Evolutionary conservation across 2,888 invertebrate species (phyloP), one percentile per base, ranked within the genome.

Genomic region (Gerris lacustris): DNA sequence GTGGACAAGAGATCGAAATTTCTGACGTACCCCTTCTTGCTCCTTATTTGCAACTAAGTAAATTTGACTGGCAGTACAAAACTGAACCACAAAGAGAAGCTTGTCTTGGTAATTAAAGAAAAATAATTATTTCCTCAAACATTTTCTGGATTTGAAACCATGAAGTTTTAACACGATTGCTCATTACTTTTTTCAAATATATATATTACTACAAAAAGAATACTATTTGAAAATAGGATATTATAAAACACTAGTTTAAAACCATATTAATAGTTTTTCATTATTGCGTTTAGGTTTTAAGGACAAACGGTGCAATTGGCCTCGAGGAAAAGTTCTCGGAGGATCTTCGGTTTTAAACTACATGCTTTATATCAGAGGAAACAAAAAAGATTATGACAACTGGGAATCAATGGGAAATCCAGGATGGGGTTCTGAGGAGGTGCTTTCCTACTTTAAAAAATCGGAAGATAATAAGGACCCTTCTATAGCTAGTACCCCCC

Each of bases 1-100:
- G 94, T 1, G 92, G 91, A 1, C 92, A 94, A 80, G 94, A 94
- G 81, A 93, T 92, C 0, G 94, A 94, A 80, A 88, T 94, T 77
- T 92, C 92, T 0, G 94, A 94, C 78, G 92, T 94, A 1, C 94
- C 94, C 0, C 82, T 93, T 5, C 84, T 94, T 78, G 94, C 94
- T 0, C 93, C 90, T 0, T 94, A 92, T 78, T 82, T 94, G 70
- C 94, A 94, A 80, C 83, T 92, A 11, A 92, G 91, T 73, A 88
- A 91, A 78, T 82, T 94, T 69, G 95, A 95, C 79, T 95, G 94
- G 95, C 88, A 92, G 78, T 95, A 94, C 80, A 94, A 94, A 81
- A 92, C 92, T 1, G 94, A 95, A 79, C 93, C 94, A 0, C 89
- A 92, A 77, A 88, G 88, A 64, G 88, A 86, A 6, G 86, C 88